These are phyloP conservation scores for Chunga burmeisteri DNA, from an alignment of 2,113 vertebrate genomes.

Conservation along the genomic window DNA sequence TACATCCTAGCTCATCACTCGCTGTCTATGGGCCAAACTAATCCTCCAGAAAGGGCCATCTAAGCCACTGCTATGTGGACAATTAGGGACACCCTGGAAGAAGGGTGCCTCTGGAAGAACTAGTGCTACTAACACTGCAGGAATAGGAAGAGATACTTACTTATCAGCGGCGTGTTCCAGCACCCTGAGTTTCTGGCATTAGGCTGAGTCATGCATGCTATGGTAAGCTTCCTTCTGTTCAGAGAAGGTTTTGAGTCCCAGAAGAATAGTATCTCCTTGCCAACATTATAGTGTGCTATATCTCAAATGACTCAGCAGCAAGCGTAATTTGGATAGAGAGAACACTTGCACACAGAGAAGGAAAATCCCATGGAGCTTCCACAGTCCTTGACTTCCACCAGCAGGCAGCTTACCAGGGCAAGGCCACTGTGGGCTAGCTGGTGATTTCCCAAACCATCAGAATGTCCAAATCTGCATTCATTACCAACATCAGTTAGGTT, in stretches of 20 bases:
- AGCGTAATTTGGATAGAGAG: background rate
- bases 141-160: background rate
- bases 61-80: background rate
- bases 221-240: background rate
- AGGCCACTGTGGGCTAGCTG: background rate
- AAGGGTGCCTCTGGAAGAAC: background rate
- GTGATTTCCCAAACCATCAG: background rate
- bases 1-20: too few relatives aligned
- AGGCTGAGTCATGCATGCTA: background rate
- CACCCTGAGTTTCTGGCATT: background rate
- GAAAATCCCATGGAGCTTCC: background rate
- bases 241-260: background rate
- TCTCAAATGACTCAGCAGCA: background rate
- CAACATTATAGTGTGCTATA: background rate
- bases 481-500: background rate
- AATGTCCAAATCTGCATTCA: background rate
- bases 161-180: background rate
- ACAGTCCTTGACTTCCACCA: background rate
- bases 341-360: background rate
- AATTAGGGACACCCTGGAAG: background rate
- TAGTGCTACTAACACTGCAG: background rate
- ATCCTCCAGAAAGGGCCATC: background rate
- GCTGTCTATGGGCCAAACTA: too few relatives aligned
- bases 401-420: background rate
- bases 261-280: background rate